These are phyloP conservation scores for Novumbra hubbsi DNA, from an alignment of 2,797 vertebrate species.

Conservation along the genomic window DNA sequence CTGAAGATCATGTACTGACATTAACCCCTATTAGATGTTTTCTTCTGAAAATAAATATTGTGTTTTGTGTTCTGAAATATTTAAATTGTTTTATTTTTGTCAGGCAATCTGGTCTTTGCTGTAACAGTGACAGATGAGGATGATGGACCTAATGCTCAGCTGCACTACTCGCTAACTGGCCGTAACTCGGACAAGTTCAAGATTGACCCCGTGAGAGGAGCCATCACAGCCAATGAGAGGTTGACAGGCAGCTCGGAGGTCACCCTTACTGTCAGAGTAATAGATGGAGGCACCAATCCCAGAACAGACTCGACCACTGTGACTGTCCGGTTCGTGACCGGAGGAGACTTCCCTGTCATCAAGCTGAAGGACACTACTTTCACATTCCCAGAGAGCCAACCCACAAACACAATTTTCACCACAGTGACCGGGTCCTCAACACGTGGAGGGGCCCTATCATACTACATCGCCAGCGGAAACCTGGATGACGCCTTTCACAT, in stretches of 20 bases:
- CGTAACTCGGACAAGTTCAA: constrained; percentile 90
- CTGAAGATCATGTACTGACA: neutral
- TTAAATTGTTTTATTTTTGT: constrained; percentile 29
- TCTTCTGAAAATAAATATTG: neutral
- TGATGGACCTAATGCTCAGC: constrained; percentile 85
- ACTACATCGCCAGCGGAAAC: constrained; percentile 95
- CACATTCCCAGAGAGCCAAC: constrained; percentile 90
- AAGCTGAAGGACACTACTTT: constrained; percentile 82
- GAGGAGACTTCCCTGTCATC: constrained; percentile 87
- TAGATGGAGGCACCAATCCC: constrained; percentile 82
- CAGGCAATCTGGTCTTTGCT: constrained; percentile 93
- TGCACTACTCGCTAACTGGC: constrained; percentile 90
- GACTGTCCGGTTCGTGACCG: constrained; percentile 90
- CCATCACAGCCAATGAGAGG: constrained; percentile 85
- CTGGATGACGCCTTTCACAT: constrained; percentile 88
- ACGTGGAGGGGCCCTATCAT: constrained; percentile 87
- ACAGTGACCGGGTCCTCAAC: constrained; percentile 83
- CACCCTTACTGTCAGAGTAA: constrained; percentile 91
- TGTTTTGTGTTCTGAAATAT: neutral
- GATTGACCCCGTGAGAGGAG: constrained; percentile 88
- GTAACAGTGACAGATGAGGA: constrained; percentile 96
- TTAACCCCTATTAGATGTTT: neutral
- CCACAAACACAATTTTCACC: constrained; percentile 83
- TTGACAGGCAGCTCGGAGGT: constrained; percentile 84
- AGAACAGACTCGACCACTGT: constrained; percentile 93